Conservation (phyloP, 2,888 invertebrate species). For the Hecatera dysodea region DNA sequence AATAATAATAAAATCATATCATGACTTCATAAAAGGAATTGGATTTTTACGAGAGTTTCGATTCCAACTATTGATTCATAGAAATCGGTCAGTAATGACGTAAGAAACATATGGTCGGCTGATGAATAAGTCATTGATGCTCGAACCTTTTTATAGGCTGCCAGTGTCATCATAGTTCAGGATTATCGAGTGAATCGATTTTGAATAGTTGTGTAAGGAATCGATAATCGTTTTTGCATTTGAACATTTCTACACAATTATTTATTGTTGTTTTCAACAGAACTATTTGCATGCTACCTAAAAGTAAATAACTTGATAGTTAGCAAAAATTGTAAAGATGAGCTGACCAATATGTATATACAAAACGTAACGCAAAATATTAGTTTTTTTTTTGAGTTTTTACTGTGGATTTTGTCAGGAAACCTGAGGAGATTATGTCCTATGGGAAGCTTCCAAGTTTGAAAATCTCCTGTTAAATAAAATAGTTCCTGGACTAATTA, state of each 20-base stretch:
- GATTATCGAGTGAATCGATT: conserved; percentile 8
- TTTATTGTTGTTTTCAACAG: not conserved
- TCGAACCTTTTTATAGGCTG: conserved; percentile 41
- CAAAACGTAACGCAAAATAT: not conserved
- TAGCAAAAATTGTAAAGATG: not conserved
- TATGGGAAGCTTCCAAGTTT: not conserved
- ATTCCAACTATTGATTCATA: conserved; percentile 50
- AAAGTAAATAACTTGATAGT: not conserved
- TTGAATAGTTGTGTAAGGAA: not conserved
- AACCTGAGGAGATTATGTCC: not conserved
- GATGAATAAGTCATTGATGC: conserved; percentile 58
- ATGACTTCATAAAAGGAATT: conserved; percentile 49
- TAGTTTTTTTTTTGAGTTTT: not conserved
- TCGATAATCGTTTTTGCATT: not conserved
- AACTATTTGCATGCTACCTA: not conserved
- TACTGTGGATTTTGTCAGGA: not conserved
- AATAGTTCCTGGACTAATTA: not conserved
- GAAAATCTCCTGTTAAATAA: not conserved
- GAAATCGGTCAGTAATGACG: conserved; percentile 48
- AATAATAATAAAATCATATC: conserved; percentile 48
- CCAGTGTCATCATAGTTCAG: conserved; percentile 43
- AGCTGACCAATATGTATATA: not conserved
- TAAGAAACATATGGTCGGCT: conserved; percentile 48
- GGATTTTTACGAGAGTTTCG: conserved; percentile 43
- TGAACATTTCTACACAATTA: not conserved